These are phyloP conservation scores for Eristalinus sepulchralis DNA, from an alignment of 2,888 invertebrate species.

Conservation along the genomic window DNA sequence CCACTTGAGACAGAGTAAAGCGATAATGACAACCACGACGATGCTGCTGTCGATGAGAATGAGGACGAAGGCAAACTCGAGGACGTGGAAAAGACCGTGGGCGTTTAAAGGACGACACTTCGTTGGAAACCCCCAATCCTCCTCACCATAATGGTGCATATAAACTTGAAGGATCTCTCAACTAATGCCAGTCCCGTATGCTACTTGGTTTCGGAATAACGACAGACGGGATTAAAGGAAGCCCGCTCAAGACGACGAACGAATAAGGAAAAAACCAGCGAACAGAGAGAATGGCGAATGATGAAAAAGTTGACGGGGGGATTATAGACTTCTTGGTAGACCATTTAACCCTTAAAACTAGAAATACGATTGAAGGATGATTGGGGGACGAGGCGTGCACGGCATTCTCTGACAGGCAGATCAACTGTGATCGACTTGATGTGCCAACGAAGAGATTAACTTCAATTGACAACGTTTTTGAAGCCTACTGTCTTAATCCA, in stretches of 20 bases:
- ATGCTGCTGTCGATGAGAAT: constrained; percentile 5
- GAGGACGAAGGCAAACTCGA: background rate
- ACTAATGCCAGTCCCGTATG: constrained; percentile 44
- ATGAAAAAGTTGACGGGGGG: background rate
- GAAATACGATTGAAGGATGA: background rate
- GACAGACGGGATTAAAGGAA: constrained; percentile 31
- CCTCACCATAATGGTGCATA: constrained; percentile 19
- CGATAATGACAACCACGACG: constrained; percentile 15
- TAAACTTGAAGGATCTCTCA: constrained; percentile 54
- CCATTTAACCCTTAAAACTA: constrained; percentile 16
- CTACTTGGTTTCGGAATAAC: constrained; percentile 39
- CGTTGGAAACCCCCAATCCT: background rate
- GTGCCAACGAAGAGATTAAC: constrained; percentile 7
- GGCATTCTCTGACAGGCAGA: background rate
- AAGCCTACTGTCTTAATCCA: constrained; percentile 2
- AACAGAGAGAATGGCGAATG: background rate
- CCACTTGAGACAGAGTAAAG: constrained; percentile 55
- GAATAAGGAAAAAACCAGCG: background rate
- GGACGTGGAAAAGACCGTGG: constrained; percentile 4
- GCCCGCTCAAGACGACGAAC: constrained; percentile 1
- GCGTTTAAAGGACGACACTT: constrained; percentile 14
- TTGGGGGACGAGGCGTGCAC: background rate
- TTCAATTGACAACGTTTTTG: constrained; percentile 12
- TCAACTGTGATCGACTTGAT: constrained; percentile 27
- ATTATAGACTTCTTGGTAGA: constrained; percentile 9